Evolutionary conservation across 1,140 invertebrate genomes (phyloP).

Genomic region (Stenopsyche tienmushanensis): DNA sequence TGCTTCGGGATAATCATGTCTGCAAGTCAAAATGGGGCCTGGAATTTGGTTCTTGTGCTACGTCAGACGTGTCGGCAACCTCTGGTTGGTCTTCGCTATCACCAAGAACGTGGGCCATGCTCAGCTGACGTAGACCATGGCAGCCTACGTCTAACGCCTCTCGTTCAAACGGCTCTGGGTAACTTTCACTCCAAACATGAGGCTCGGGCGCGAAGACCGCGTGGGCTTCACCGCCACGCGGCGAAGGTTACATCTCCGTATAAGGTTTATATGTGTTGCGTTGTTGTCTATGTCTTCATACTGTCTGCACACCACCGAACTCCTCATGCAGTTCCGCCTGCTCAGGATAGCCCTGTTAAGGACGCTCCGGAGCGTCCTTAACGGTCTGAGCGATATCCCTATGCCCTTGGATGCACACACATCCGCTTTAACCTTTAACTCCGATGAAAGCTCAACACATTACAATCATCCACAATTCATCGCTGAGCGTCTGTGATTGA

Average conservation of each 20-base stretch:
- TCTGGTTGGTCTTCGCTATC: too few species aligned
- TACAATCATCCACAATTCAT: too few species aligned
- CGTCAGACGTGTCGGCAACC: too few species aligned
- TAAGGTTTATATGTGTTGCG: not conserved
- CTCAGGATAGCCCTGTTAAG: too few species aligned
- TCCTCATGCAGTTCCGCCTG: not conserved
- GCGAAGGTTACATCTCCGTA: slow-evolving; percentile 18
- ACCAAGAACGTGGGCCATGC: not conserved
- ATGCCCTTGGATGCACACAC: too few species aligned
- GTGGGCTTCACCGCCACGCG: slow-evolving; percentile 1
- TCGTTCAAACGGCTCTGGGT: not conserved
- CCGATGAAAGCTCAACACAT: too few species aligned
- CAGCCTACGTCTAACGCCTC: slow-evolving; percentile 14
- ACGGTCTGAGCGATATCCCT: not conserved
- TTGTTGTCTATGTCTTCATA: not conserved
- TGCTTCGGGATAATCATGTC: not conserved
- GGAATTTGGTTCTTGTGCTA: too few species aligned
- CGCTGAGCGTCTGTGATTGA: too few species aligned
- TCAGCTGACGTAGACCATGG: not conserved
- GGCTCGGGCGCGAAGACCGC: not conserved
- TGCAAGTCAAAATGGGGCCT: not conserved
- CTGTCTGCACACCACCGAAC: not conserved
- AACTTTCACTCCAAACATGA: slow-evolving; percentile 28
- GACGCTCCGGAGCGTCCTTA: too few species aligned
- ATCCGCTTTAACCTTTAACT: too few species aligned